phyloP scores from a whole-genome alignment of 1,140 invertebrate species.

The Brachionus asplanchnoidis region DNA sequence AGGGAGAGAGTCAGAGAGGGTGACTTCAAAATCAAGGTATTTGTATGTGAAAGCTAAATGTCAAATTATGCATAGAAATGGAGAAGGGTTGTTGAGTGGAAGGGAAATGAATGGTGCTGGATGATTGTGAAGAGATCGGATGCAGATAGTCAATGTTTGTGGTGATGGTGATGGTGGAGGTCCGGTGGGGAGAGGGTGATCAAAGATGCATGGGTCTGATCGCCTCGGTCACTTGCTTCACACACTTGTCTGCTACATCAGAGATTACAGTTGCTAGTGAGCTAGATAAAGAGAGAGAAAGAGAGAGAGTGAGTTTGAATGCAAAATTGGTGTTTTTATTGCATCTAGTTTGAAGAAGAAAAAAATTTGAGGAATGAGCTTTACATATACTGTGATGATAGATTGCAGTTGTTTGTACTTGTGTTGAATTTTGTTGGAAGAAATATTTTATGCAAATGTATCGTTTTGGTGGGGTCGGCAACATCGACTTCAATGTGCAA shows the following conservation, averaged over 20 bases:
- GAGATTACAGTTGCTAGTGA: background rate
- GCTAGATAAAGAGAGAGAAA: background rate
- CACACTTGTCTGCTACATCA: too few species aligned
- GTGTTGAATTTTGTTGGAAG: background rate
- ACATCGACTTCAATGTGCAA: background rate
- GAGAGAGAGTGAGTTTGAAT: background rate
- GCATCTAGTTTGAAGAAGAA: background rate
- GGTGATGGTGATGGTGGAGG: too few species aligned
- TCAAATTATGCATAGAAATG: constrained; percentile 23
- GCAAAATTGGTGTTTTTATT: background rate
- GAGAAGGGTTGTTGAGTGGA: background rate
- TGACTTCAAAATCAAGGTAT: too few species aligned
- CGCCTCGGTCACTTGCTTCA: too few species aligned
- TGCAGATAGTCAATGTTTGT: too few species aligned
- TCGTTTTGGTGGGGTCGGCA: background rate
- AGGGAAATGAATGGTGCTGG: background rate
- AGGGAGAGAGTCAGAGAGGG: too few species aligned
- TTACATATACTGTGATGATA: background rate
- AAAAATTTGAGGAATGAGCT: background rate
- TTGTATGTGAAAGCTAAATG: background rate
- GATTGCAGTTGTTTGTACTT: background rate
- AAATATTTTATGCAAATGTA: background rate
- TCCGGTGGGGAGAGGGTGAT: too few species aligned
- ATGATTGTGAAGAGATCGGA: background rate
- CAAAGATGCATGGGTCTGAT: too few species aligned